Conservation (phyloP, 2,113 vertebrate genomes). For the Cephalophus harveyi region DNA sequence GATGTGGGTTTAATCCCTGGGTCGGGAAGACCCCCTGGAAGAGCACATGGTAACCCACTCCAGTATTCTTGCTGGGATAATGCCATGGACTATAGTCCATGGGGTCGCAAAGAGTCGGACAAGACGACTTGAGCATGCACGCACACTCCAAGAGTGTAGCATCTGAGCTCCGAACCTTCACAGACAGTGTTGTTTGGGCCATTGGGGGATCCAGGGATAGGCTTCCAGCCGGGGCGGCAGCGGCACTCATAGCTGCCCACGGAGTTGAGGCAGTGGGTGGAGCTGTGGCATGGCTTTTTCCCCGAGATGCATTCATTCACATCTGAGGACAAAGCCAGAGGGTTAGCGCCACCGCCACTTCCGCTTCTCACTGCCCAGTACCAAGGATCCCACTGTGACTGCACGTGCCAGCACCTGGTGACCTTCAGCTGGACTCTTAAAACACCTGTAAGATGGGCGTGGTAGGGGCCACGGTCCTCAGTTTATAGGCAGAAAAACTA, state of each 20-base stretch:
- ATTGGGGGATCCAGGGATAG: not conserved
- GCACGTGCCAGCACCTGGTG: not conserved
- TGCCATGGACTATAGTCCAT: not conserved
- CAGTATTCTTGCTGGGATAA: not conserved
- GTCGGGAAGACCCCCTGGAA: not conserved
- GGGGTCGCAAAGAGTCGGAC: not conserved
- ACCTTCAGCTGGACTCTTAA: not conserved
- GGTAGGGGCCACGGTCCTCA: not conserved
- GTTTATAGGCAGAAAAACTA: not conserved
- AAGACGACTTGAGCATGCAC: not conserved
- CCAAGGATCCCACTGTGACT: not conserved
- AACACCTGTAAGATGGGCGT: not conserved
- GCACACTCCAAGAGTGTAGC: not conserved
- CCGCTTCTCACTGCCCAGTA: too few relatives aligned
- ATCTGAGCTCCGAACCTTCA: not conserved
- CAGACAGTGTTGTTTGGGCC: constrained; percentile 17
- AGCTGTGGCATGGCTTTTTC: not conserved
- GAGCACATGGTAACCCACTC: not conserved
- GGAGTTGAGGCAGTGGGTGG: constrained; percentile 33
- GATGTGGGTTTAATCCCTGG: not conserved
- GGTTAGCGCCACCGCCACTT: not conserved
- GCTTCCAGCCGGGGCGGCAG: constrained; percentile 50
- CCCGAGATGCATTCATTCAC: constrained; percentile 33
- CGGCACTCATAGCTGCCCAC: not conserved
- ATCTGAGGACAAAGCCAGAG: constrained; percentile 52